A percentile compares a stretch with the other conserved stretches of the same genome.
Evolutionary conservation across 1,140 invertebrate genomes (phyloP).

Genomic region (Papilio polytes): DNA sequence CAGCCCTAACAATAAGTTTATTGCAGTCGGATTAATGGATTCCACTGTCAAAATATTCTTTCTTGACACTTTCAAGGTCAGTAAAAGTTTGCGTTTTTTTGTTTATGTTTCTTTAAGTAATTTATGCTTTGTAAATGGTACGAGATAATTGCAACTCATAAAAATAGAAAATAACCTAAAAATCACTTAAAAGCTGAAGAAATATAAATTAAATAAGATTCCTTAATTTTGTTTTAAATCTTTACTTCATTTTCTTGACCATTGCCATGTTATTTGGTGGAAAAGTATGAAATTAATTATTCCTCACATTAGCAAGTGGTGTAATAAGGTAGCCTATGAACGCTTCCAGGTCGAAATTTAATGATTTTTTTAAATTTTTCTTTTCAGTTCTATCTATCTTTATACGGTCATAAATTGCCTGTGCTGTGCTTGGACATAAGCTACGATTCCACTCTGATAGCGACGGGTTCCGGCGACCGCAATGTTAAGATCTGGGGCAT

Average conservation of each 20-base stretch:
- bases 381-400: slow-evolving; percentile 94
- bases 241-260: too few species aligned
- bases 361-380: too few species aligned
- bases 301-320: too few species aligned
- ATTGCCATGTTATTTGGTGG: too few species aligned
- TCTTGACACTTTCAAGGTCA: slow-evolving; percentile 95
- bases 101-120: background rate
- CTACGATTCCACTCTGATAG: slow-evolving; percentile 94
- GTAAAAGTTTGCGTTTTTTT: background rate
- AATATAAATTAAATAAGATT: too few species aligned
- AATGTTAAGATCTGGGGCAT: slow-evolving; percentile 99
- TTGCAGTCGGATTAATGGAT: slow-evolving; percentile 96
- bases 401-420: slow-evolving; percentile 98
- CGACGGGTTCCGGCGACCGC: slow-evolving; percentile 97
- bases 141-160: background rate
- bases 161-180: slow-evolving; percentile 36
- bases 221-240: too few species aligned
- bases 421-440: slow-evolving; percentile 97
- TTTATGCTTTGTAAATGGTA: too few species aligned
- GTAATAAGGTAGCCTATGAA: too few species aligned
- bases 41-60: slow-evolving; percentile 98
- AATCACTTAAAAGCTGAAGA: background rate
- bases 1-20: slow-evolving; percentile 93
- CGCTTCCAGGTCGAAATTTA: too few species aligned
- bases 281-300: too few species aligned